Percentiles rank a stretch among this genome's conserved stretches.
Evolutionary conservation across 2,797 vertebrate genomes (phyloP).

Genomic region (Sebastes oblongus): DNA sequence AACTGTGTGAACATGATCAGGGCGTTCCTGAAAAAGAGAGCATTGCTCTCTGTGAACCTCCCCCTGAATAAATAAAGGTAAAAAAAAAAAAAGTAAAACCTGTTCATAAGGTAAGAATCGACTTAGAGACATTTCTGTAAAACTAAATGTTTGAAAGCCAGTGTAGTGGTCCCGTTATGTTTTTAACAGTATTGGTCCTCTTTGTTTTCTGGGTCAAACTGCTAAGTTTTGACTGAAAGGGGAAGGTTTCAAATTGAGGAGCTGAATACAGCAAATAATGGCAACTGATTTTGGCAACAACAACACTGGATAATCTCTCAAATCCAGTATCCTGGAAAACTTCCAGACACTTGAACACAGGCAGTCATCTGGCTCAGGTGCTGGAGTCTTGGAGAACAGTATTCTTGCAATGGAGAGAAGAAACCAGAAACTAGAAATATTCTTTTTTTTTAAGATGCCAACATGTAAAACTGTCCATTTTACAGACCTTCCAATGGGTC

Average conservation of each 20-base stretch:
- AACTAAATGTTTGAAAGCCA: background rate
- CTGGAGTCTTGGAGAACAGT: background rate
- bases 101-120: background rate
- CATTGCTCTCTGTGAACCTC: no score
- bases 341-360: background rate
- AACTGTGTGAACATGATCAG: no score
- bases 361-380: background rate
- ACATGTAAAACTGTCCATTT: background rate
- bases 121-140: background rate
- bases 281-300: background rate
- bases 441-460: background rate
- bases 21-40: no score
- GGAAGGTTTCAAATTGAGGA: background rate
- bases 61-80: no score
- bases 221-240: background rate
- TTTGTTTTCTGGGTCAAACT: background rate
- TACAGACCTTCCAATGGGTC: slow-evolving; percentile 76
- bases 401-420: background rate
- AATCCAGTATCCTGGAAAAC: background rate
- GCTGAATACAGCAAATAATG: background rate
- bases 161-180: no score
- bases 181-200: background rate
- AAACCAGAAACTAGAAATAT: background rate
- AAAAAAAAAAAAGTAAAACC: no score
- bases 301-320: background rate